A percentile compares a stretch with the other conserved stretches of the same genome.
These are phyloP conservation scores for Plotosus lineatus DNA, from an alignment of 2,113 vertebrate species.

Conservation along the genomic window DNA sequence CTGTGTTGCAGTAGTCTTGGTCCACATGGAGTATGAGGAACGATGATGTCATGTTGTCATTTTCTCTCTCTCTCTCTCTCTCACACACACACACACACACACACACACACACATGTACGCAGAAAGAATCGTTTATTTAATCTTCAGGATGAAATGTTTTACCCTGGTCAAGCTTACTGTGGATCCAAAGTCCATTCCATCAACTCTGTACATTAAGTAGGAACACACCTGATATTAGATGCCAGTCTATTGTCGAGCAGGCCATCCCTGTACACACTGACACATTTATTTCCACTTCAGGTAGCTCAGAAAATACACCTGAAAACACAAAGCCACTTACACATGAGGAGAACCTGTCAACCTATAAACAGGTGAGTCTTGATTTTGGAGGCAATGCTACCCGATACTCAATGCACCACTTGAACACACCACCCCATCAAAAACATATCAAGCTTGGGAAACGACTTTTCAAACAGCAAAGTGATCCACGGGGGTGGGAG, in stretches of 20 bases:
- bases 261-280: background rate
- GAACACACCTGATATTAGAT: background rate
- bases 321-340: background rate
- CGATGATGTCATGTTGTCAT: background rate
- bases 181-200: background rate
- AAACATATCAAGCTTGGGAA: background rate
- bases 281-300: background rate
- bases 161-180: background rate
- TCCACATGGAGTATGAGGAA: background rate
- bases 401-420: no score
- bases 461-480: background rate
- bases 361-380: background rate
- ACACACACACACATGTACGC: no score
- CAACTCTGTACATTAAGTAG: background rate
- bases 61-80: constrained; percentile 12
- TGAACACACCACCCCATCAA: background rate
- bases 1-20: background rate
- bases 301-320: background rate
- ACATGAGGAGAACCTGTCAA: background rate
- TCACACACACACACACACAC: background rate
- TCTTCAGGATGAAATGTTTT: background rate
- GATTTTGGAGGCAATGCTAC: background rate
- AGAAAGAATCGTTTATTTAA: no score
- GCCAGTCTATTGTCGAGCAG: background rate
- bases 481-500: no score